These are phyloP conservation scores for Ophioninae sp. DNA, from an alignment of 2,888 invertebrate genomes.

Conservation along the genomic window DNA sequence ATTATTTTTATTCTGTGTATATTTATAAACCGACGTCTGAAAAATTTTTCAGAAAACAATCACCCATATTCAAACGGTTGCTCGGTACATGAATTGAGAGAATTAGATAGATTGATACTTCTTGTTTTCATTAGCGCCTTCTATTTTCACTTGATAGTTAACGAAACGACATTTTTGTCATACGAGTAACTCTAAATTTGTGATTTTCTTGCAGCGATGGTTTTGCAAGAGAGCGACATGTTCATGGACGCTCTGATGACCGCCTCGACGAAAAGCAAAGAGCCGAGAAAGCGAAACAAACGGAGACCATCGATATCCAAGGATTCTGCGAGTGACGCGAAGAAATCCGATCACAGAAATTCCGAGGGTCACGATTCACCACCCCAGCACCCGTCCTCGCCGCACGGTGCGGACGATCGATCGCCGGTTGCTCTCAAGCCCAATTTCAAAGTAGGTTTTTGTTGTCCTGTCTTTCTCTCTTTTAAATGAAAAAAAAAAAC, in stretches of 20 bases:
- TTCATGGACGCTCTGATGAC: constrained; percentile 97
- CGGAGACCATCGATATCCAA: constrained; percentile 88
- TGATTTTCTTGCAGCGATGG: constrained; percentile 84
- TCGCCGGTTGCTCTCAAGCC: constrained; percentile 81
- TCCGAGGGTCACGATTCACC: constrained; percentile 71
- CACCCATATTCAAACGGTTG: not conserved
- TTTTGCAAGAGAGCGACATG: constrained; percentile 94
- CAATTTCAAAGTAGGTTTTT: constrained; percentile 80
- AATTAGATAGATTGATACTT: constrained; percentile 14
- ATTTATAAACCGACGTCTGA: too few species aligned
- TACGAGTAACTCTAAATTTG: not conserved
- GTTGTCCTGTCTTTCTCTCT: not conserved
- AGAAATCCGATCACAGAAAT: constrained; percentile 82
- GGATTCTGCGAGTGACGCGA: constrained; percentile 84
- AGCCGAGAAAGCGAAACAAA: constrained; percentile 88
- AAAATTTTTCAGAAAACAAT: not conserved
- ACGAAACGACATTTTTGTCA: not conserved
- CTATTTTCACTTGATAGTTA: not conserved
- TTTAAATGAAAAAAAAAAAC: not conserved
- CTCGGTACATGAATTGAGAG: constrained; percentile 42
- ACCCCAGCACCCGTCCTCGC: constrained; percentile 81
- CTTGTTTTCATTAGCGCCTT: not conserved
- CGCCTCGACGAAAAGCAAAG: constrained; percentile 88
- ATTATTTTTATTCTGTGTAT: not conserved
- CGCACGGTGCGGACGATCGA: constrained; percentile 76